Conservation (phyloP, 1,140 invertebrate genomes). For the Dufourea novaeangliae region DNA sequence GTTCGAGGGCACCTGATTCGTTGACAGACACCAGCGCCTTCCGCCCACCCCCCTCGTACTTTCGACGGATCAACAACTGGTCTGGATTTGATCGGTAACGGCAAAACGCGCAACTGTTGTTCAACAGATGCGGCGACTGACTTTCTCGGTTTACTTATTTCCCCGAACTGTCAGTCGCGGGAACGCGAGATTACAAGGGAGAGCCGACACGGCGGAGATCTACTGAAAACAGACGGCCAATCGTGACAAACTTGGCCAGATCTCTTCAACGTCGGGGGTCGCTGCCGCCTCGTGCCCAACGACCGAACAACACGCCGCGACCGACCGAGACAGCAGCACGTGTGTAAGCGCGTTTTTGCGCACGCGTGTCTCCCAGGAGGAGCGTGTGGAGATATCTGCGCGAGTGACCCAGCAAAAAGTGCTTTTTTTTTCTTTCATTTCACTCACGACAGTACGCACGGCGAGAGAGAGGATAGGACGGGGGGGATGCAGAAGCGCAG, state of each 20-base stretch:
- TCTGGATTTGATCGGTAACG: too few species aligned
- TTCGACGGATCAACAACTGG: too few species aligned
- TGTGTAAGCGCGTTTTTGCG: slow-evolving; percentile 62
- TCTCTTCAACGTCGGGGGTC: slow-evolving; percentile 48
- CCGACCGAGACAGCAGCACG: slow-evolving; percentile 55
- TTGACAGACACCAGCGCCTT: too few species aligned
- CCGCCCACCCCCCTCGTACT: too few species aligned
- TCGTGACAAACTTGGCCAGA: slow-evolving; percentile 9
- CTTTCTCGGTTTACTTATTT: neutral
- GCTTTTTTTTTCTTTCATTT: slow-evolving; percentile 22
- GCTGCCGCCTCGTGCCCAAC: slow-evolving; percentile 57
- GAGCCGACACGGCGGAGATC: slow-evolving; percentile 11
- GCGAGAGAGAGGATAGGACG: neutral
- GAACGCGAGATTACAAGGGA: neutral
- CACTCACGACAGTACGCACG: neutral
- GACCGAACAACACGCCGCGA: slow-evolving; percentile 47
- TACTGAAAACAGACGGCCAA: slow-evolving; percentile 3
- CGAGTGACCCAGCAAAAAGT: slow-evolving; percentile 49
- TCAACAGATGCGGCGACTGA: too few species aligned
- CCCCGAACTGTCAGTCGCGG: neutral
- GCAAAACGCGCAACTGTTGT: too few species aligned
- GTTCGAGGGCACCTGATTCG: too few species aligned
- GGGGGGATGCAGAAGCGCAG: slow-evolving; percentile 17
- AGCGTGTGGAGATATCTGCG: slow-evolving; percentile 50
- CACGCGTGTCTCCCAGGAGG: slow-evolving; percentile 65